Evolutionary conservation across 2,888 invertebrate species (phyloP).

Genomic region (Anthophora plumipes): DNA sequence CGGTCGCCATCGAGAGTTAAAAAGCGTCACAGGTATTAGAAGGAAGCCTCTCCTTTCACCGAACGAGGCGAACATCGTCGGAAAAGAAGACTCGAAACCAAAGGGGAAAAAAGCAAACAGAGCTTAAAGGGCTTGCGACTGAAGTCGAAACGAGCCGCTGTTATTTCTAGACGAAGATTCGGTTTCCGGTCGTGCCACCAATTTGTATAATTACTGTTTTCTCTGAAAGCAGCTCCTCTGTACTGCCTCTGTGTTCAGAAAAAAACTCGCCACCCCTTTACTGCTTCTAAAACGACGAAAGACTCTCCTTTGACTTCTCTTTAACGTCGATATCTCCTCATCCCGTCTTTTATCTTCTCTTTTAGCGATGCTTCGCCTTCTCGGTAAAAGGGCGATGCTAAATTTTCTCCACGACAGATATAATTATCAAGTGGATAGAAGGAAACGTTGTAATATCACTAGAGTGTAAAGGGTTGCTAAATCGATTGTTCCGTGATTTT

Average conservation of each 20-base stretch:
- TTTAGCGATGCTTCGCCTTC: background rate
- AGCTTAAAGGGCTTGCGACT: conserved; percentile 58
- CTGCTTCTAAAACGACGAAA: conserved; percentile 6
- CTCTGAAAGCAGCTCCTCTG: conserved; percentile 69
- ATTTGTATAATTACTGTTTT: conserved; percentile 79
- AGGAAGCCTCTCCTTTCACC: conserved; percentile 40
- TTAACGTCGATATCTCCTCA: background rate
- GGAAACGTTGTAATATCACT: too few relatives aligned
- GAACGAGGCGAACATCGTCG: conserved; percentile 24
- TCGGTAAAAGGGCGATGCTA: too few relatives aligned
- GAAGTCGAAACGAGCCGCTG: conserved; percentile 49
- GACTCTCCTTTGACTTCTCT: conserved; percentile 16
- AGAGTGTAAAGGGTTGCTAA: too few relatives aligned
- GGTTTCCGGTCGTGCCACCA: conserved; percentile 72
- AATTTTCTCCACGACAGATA: too few relatives aligned
- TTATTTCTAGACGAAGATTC: conserved; percentile 76
- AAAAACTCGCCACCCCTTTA: conserved; percentile 44
- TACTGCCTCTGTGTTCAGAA: conserved; percentile 49
- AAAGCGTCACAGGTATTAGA: conserved; percentile 60
- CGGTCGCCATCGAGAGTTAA: conserved; percentile 3
- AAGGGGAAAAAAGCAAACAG: conserved; percentile 3
- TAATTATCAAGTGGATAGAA: too few relatives aligned
- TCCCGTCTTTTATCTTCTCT: background rate
- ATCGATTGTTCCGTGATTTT: too few relatives aligned
- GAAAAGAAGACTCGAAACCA: background rate